Conservation (phyloP, 2,797 vertebrate genomes). For the Siniperca undulata region DNA sequence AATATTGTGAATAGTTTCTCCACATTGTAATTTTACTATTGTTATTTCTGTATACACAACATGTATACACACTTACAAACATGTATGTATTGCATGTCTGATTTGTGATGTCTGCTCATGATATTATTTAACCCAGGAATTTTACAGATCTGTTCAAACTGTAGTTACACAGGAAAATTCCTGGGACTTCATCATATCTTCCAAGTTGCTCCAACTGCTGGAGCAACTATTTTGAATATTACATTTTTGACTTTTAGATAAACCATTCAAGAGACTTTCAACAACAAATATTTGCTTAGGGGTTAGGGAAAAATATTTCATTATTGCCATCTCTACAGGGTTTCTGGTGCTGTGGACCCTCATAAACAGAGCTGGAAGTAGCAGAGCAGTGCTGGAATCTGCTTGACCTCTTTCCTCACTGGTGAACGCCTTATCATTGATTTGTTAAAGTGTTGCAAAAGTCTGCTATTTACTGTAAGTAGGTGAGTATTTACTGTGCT, state of each 20-base stretch:
- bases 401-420: neutral
- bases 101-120: neutral
- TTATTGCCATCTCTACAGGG: neutral
- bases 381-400: neutral
- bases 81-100: no score
- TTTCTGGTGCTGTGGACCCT: neutral
- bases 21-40: neutral
- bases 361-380: neutral
- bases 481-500: neutral
- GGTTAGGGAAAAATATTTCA: neutral
- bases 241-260: neutral
- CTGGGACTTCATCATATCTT: neutral
- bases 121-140: neutral
- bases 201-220: neutral
- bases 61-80: neutral
- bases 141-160: neutral
- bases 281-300: neutral
- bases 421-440: neutral
- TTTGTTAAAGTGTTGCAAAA: neutral
- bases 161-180: neutral
- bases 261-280: neutral
- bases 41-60: neutral
- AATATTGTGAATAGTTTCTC: neutral
- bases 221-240: neutral
- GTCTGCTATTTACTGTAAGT: neutral